Conservation (phyloP, 1,140 invertebrate genomes). For the Phymastichus coffea region DNA sequence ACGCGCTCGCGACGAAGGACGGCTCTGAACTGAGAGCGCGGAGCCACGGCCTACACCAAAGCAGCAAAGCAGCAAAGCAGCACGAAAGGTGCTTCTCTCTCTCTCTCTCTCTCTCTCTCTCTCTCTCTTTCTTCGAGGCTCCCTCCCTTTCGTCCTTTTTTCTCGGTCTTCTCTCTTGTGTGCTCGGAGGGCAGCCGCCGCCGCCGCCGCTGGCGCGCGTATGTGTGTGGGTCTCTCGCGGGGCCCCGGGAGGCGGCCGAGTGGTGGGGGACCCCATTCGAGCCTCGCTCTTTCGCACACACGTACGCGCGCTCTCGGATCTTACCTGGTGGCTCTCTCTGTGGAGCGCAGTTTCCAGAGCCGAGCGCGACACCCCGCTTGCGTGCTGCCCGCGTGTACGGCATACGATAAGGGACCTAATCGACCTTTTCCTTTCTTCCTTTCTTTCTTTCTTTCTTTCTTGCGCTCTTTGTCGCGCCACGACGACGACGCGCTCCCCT, state of each 20-base stretch:
- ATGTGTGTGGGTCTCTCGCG: too few relatives aligned
- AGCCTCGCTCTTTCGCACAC: too few relatives aligned
- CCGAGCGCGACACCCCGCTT: constrained; percentile 6
- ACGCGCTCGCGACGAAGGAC: constrained; percentile 54
- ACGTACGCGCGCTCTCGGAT: too few relatives aligned
- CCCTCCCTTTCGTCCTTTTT: neutral
- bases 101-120: constrained; percentile 13
- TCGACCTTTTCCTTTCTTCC: neutral
- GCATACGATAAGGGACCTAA: neutral
- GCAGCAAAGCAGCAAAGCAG: too few relatives aligned
- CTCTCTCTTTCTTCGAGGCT: constrained; percentile 1
- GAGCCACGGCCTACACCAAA: constrained; percentile 43
- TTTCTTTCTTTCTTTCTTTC: neutral
- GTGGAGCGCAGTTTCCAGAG: constrained; percentile 28
- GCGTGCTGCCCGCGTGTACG: constrained; percentile 12
- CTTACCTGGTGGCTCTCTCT: too few relatives aligned
- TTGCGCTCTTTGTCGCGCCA: too few relatives aligned
- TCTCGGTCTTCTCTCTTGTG: constrained; percentile 27
- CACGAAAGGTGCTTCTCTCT: constrained; percentile 20
- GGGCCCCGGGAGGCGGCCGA: too few relatives aligned
- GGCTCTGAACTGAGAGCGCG: constrained; percentile 52
- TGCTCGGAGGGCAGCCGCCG: too few relatives aligned
- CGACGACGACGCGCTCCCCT: too few relatives aligned
- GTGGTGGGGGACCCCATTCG: too few relatives aligned
- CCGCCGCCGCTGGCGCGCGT: too few relatives aligned